Evolutionary conservation across 64 coral and sea anemone genomes (phyloP), one percentile per base, ranked within the genome.

Genomic region (Stichodactyla mertensii): DNA sequence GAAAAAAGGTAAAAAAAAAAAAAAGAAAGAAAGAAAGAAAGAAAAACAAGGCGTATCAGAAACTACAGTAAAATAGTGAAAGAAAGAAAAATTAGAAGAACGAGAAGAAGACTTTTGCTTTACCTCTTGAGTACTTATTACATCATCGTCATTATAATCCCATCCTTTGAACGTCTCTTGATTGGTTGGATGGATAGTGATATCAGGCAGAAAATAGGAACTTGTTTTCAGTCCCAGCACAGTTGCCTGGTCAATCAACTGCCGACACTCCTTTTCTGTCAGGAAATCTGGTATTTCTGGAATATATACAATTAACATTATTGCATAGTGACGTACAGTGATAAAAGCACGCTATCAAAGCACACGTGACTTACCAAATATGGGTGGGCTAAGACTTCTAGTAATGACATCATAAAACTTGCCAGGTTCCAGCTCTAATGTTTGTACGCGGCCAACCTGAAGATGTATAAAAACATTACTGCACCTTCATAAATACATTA

Each of bases 281-380:
- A 96, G 77, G 80, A 96, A 96, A 54, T 96, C 62, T 16, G 91
- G 80, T 59, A 96, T 96, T 93, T 96, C 94, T 96, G 61, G 69
- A 9, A 26, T 9, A 58, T 28, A 31, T 4, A 19, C 5, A 6
- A 66, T 66, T 27, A 1, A 36, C 22, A 74, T 58, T 11, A 74
- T 58, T 11, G 56, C 56, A 11, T 5, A 74, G 26, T 10, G 8
- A 74, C 1, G 11, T 74, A 4, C 6, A 11, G 69, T n/a, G 22
- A 31, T 12, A 1, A 31, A 74, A 23, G 8, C 56, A 9, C 56
- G 56, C 36, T 45, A 45, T 45, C 36, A 45, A 23, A 66, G 22
- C 9, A 59, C 62, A 66, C 19, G 62, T 66, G 20, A 66, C 94
- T 89, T 84, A 95, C 94, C 94, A 66, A 95, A 95, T 64, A 95